Evolutionary conservation across 64 coral and sea anemone genomes (phyloP), one percentile per base, ranked within the genome.

Genomic region (Stichodactyla helianthus): DNA sequence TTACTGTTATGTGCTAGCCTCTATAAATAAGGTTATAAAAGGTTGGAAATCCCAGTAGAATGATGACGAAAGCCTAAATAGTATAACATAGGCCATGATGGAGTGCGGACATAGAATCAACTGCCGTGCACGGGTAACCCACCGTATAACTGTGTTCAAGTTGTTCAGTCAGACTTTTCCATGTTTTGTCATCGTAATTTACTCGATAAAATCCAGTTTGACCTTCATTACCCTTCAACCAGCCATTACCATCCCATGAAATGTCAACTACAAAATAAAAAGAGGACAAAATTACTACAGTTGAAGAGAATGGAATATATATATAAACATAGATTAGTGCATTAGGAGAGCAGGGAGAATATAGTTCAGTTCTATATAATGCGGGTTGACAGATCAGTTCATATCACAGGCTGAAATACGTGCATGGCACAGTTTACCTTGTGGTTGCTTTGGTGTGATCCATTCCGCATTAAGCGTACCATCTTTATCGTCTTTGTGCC

Each of bases 161-260:
- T 67, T 98, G 90, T 54, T 79, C 52, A 25, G 82, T 85, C 15
- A 98, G 23, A 11, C 18, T 28, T 5, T 52, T 44, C 96, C 96
- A 98, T 27, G 80, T 98, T 55, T 78, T 53, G 15, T 60, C 70
- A 22, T 89, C 79, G 20, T 98, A 98, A 53, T 98, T 98, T 11
- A 98, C 90, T 14, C 96, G 71, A 63, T 98, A 98, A 58, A 95
- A 92, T 6, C 96, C 96, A n/a, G 80, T 87, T 54, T 98, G 96
- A 15, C 86, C 81, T 10, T 89, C 68, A 54, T 98, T 98, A 55
- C 93, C 96, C 58, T 98, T 98, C 35, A 98, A 86, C 96, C 93
- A 98, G 10, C 88, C 89, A 10, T 35, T 89, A 84, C 93, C 93
- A 82, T 98, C 88, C 96, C 96, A 98, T 1, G 25, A 64, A 14